Base-by-base conservation (phyloP, 2,888 invertebrate species). In the Aplocera efformata region DNA sequence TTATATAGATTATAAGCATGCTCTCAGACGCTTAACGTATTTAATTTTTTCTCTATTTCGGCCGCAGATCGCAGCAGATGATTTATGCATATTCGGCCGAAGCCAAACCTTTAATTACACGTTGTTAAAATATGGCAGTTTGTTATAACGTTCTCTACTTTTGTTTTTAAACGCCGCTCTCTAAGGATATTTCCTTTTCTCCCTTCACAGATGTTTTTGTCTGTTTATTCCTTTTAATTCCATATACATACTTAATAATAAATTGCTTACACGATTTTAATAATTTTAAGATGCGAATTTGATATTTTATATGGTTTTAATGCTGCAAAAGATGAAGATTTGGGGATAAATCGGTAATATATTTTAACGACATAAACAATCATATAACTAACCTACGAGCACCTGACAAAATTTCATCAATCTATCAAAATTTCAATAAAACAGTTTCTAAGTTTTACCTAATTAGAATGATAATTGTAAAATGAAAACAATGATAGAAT, bases 41-140 rank as follows among this genome's bases (percentile, higher is more conserved):
- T 82, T 73, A 83, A 79, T 86, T 86, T 88, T 88, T 88, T 86
- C 82, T 86, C 86, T 86, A 86, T 86, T 86, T 88, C 83, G 85
- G 84, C 75, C 83, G 79, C 79, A 82, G 86, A 84, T 86, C 75
- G 84, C 84, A 67, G 85, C 84, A 76, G 79, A 78, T 88, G 88
- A 88, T 88, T 88, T 88, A 88, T 88, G 88, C 88, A 88, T 84
- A 85, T 85, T 72, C 83, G 79, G 83, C 75, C 75, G 77, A 76
- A 72, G 77, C 82, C 83, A 80, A 84, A 85, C 86, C 88, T 88
- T 88, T 88, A 88, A 88, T 88, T 88, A 88, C 80, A 85, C 72
- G 88, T 88, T 88, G 88, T 88, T 88, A 88, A 88, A 85, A 88
- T 88, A 88, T 88, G 86, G 84, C 88, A 86, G 88, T 86, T 86